These are phyloP conservation scores for Sisyra nigra DNA, from an alignment of 2,888 invertebrate genomes.

Conservation along the genomic window DNA sequence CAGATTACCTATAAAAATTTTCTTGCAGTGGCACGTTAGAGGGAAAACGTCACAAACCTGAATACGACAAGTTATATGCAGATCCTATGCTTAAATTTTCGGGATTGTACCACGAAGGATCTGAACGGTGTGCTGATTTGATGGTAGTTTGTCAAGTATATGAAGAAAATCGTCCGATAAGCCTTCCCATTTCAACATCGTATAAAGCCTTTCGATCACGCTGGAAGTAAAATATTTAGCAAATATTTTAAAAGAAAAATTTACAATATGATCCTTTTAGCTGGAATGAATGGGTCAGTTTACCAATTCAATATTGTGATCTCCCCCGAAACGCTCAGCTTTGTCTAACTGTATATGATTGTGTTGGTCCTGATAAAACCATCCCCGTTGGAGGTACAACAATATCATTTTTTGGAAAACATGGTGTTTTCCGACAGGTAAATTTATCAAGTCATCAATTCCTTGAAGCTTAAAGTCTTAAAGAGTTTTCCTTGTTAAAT, in stretches of 20 bases:
- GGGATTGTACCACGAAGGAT: constrained; percentile 64
- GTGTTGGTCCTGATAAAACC: constrained; percentile 69
- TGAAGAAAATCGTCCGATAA: constrained; percentile 65
- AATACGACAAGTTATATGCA: constrained; percentile 71
- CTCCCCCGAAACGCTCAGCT: constrained; percentile 75
- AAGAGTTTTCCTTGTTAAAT: background rate
- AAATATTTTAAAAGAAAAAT: background rate
- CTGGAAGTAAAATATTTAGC: constrained; percentile 60
- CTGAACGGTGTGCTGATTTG: constrained; percentile 54
- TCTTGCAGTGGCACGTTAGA: constrained; percentile 74
- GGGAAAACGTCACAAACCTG: constrained; percentile 72
- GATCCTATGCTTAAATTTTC: constrained; percentile 86
- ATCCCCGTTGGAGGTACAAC: constrained; percentile 86
- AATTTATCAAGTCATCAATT: constrained; percentile 9
- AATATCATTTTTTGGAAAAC: constrained; percentile 86
- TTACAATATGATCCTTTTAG: constrained; percentile 31
- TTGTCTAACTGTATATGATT: constrained; percentile 81
- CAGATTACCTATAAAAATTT: constrained; percentile 10
- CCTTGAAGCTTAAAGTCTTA: too few relatives aligned
- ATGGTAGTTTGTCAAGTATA: constrained; percentile 76
- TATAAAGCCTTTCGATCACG: constrained; percentile 85
- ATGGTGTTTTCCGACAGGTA: constrained; percentile 77
- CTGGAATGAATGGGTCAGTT: constrained; percentile 94
- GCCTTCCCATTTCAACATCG: constrained; percentile 74
- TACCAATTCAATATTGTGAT: constrained; percentile 84